Conservation (phyloP, 1,140 invertebrate species). For the Bombus waltoni region DNA sequence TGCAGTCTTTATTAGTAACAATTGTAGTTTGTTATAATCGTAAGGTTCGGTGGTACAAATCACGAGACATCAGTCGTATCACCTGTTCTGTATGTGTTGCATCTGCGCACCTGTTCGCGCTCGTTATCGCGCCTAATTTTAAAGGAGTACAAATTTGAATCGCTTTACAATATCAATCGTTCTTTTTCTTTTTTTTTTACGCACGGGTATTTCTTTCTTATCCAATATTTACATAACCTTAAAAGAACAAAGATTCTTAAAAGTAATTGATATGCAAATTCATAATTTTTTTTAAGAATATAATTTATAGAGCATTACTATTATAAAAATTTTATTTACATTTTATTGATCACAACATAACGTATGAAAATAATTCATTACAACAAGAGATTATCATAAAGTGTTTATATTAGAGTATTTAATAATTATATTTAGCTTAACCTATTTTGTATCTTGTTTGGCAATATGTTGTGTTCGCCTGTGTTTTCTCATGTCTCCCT, state of each 20-base stretch:
- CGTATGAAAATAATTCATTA: neutral
- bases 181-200: neutral
- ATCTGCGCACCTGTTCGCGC: slow-evolving; percentile 46
- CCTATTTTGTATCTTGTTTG: slow-evolving; percentile 45
- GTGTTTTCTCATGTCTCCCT: slow-evolving; percentile 85
- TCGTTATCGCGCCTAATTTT: slow-evolving; percentile 28
- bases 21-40: slow-evolving; percentile 33
- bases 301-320: neutral
- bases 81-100: slow-evolving; percentile 55
- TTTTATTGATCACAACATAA: slow-evolving; percentile 16
- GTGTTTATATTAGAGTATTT: neutral
- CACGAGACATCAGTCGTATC: slow-evolving; percentile 63
- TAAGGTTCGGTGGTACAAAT: slow-evolving; percentile 37
- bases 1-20: slow-evolving; percentile 44
- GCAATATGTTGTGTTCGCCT: slow-evolving; percentile 83
- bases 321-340: slow-evolving; percentile 18
- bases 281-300: neutral
- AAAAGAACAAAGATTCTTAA: neutral
- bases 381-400: neutral
- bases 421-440: neutral
- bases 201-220: neutral
- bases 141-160: neutral
- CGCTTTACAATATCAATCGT: neutral
- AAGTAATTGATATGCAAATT: neutral
- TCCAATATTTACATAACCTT: neutral